These are phyloP conservation scores for Myotis pilosus DNA, from an alignment of 2,797 vertebrate genomes.

Conservation along the genomic window DNA sequence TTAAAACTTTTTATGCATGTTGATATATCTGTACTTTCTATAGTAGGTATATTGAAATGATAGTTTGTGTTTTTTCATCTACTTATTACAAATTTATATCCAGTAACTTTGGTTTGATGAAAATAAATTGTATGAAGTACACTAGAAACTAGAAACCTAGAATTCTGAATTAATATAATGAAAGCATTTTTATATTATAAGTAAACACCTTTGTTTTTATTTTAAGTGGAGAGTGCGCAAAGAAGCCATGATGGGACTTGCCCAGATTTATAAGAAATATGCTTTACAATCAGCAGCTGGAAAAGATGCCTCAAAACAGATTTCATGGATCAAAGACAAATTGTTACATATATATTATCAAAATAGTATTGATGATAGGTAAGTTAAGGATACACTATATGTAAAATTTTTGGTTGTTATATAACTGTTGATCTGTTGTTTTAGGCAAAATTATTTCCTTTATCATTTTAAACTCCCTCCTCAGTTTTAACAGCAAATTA, in stretches of 20 bases:
- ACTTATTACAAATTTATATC: constrained; percentile 7
- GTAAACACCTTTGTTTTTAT: constrained; percentile 55
- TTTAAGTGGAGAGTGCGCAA: constrained; percentile 96
- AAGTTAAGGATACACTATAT: constrained; percentile 69
- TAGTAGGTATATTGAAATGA: neutral
- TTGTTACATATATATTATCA: constrained; percentile 99
- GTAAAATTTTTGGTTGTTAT: neutral
- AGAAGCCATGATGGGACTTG: constrained; percentile 99
- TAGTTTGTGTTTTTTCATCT: neutral
- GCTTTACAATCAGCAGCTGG: constrained; percentile 95
- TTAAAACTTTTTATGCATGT: neutral
- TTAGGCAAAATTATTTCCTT: neutral
- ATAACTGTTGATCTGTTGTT: neutral
- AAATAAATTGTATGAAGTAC: constrained; percentile 2
- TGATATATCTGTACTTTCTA: neutral
- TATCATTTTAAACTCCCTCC: neutral
- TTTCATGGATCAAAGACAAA: constrained; percentile 99
- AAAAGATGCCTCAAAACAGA: constrained; percentile 95
- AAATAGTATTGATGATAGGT: constrained; percentile 99
- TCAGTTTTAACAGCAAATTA: neutral
- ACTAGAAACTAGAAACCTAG: neutral
- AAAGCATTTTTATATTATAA: constrained; percentile 55
- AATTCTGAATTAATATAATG: neutral
- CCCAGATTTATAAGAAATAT: constrained; percentile 98
- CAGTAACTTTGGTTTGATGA: neutral